A percentile compares a stretch with the other conserved stretches of the same genome.
phyloP scores from a whole-genome alignment of 2,797 vertebrate genomes.

The Gymnothorax javanicus region DNA sequence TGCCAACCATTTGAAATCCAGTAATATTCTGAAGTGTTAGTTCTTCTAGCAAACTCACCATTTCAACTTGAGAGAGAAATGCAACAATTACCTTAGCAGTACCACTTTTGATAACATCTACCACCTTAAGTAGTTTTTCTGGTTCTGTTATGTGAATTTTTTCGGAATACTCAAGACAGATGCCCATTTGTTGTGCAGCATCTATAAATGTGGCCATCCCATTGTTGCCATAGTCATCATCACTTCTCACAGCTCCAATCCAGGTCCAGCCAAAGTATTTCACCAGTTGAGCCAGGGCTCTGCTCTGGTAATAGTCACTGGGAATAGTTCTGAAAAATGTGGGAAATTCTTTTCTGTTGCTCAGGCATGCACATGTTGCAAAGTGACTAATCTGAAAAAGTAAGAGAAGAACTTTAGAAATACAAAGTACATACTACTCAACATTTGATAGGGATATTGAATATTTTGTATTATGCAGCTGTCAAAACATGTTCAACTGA shows the following conservation, averaged over 20 bases:
- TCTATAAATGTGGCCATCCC: conserved; percentile 22
- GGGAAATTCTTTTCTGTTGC: conserved; percentile 12
- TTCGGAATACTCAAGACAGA: conserved; percentile 27
- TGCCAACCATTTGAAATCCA: conserved; percentile 22
- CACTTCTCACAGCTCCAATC: conserved; percentile 20
- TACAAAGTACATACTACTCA: too few relatives aligned
- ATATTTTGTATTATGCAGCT: too few relatives aligned
- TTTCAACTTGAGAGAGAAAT: too few relatives aligned
- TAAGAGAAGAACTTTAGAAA: not conserved
- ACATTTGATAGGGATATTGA: too few relatives aligned
- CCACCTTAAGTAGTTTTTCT: conserved; percentile 2
- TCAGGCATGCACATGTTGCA: conserved; percentile 23
- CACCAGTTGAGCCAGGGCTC: conserved; percentile 27
- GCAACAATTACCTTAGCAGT: too few relatives aligned
- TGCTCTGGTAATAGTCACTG: conserved; percentile 28
- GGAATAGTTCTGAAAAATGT: conserved; percentile 28
- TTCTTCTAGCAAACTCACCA: too few relatives aligned
- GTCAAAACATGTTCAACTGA: too few relatives aligned
- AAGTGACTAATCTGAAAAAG: conserved; percentile 29
- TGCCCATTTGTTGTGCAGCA: conserved; percentile 11
- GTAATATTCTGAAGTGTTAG: not conserved
- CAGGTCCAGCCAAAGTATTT: conserved; percentile 28
- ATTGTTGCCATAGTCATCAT: conserved; percentile 22
- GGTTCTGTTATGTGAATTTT: conserved; percentile 7
- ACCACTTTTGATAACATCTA: conserved; percentile 18